Conservation (phyloP, 30 jellyfish, hydroid and myxozoan genomes). For the Hydra vulgaris region DNA sequence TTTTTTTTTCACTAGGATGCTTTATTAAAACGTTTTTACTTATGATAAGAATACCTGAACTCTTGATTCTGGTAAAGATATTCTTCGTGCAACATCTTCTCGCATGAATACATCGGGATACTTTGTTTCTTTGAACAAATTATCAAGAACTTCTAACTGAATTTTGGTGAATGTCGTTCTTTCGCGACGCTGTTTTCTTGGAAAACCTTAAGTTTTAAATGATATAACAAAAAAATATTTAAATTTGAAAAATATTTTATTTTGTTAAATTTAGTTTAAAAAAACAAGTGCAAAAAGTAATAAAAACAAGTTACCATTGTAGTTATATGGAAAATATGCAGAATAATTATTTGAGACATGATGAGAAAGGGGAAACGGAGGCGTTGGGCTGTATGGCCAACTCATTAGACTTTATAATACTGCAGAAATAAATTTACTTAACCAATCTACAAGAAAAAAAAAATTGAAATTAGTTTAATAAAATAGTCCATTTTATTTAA, state of each 20-base stretch:
- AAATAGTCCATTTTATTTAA: no score
- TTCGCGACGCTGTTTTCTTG: constrained; percentile 81
- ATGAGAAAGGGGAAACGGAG: constrained; percentile 86
- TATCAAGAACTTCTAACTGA: constrained; percentile 86
- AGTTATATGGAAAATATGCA: constrained; percentile 57
- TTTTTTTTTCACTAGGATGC: no score
- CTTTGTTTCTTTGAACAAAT: constrained; percentile 76
- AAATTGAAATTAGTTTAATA: no score
- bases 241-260: neutral
- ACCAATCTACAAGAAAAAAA: no score
- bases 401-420: no score
- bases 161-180: constrained; percentile 93
- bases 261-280: constrained; percentile 44
- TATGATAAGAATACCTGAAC: no score
- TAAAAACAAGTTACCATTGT: neutral
- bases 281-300: neutral
- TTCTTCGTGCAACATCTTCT: constrained; percentile 91
- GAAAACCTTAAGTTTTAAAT: constrained; percentile 1
- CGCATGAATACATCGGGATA: constrained; percentile 96
- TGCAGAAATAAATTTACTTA: neutral
- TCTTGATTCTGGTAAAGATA: constrained; percentile 90
- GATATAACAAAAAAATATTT: neutral
- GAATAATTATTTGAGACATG: constrained; percentile 62
- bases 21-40: no score
- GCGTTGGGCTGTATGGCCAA: constrained; percentile 92